Base-by-base conservation (phyloP, 2,113 vertebrate genomes). In the Tragelaphus strepsiceros region DNA sequence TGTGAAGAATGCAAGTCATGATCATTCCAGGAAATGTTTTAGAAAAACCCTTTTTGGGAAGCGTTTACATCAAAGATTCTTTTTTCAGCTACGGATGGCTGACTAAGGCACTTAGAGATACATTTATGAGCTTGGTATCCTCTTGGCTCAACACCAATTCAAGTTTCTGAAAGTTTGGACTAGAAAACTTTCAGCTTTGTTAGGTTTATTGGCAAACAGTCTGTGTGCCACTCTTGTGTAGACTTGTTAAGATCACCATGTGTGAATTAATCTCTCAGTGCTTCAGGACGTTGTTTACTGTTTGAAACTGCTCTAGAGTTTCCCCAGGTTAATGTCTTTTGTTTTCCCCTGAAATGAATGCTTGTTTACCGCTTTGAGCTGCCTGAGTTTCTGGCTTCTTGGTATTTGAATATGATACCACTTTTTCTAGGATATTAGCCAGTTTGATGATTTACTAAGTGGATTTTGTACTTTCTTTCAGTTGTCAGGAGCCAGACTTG, bases 401-500 rank as follows among this genome's bases (percentile, higher is more conserved):
- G 7, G 32, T 96, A 24, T 39, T 53, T 71, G 56, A 77, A 86
- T 49, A n/a, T 21, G 21, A 26, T 30, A 7, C 13, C 17, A 39
- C n/a, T 86, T 96, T 96, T 87, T 74, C 32, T 89, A 71, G 35
- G n/a, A 22, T 82, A 39, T 13, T 53, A 14, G 19, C 64, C 86
- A 35, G 39, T 61, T 87, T 81, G 46, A 39, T 49, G 46, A 56
- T 90, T 49, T 93, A 59, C 67, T 88, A 84, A 83, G 11, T 85
- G n/a, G 15, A 2, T 32, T 94, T 93, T 97, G 10, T 88, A 7
- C 19, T 88, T 7, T 98, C 95, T 98, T 98, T n/a, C 97, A 99
- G 99, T 98, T 99, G 91, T 99, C 99, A 0, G 99, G 99, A 98
- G 96, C 98, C 7, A 99, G 99, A 67, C 99, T 99, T 88, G 97